Evolutionary conservation across 2,888 invertebrate species (phyloP).

Genomic region (Melolontha melolontha): DNA sequence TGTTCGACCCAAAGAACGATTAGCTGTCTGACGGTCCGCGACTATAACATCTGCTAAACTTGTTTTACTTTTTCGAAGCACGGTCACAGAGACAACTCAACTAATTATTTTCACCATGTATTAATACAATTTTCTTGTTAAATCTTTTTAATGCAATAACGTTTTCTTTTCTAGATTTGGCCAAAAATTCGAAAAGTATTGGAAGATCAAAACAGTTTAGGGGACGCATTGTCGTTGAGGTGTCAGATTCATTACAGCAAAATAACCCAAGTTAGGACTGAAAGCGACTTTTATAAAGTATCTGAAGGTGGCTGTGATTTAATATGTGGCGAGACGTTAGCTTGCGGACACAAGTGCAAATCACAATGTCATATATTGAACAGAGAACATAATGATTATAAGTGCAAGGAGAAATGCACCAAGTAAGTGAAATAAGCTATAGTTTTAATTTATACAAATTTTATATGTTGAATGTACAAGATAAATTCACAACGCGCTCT

Average conservation of each 20-base stretch:
- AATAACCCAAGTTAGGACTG: constrained; percentile 61
- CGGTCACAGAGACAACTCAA: too few relatives aligned
- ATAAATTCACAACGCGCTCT: too few relatives aligned
- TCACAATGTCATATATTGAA: constrained; percentile 74
- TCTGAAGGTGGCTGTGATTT: constrained; percentile 70
- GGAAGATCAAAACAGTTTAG: constrained; percentile 67
- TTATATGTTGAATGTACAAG: too few relatives aligned
- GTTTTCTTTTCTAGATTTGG: constrained; percentile 67
- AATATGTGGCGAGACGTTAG: constrained; percentile 67
- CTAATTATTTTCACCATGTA: too few relatives aligned
- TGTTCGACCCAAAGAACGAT: too few relatives aligned
- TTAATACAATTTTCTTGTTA: too few relatives aligned
- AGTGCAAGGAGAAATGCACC: constrained; percentile 68
- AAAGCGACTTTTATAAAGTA: constrained; percentile 65
- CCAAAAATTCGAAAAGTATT: constrained; percentile 68
- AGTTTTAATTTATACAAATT: too few relatives aligned
- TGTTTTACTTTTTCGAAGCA: too few relatives aligned
- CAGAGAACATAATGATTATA: constrained; percentile 66
- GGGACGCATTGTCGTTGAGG: constrained; percentile 65
- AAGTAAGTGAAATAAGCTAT: constrained; percentile 60
- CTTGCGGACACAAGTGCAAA: constrained; percentile 75
- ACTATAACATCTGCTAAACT: too few relatives aligned
- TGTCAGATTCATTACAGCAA: constrained; percentile 68
- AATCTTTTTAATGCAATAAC: too few relatives aligned
- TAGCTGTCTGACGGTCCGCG: too few relatives aligned